Evolutionary conservation across 1,140 invertebrate species (phyloP).

Genomic region (Drosophila mauritiana): DNA sequence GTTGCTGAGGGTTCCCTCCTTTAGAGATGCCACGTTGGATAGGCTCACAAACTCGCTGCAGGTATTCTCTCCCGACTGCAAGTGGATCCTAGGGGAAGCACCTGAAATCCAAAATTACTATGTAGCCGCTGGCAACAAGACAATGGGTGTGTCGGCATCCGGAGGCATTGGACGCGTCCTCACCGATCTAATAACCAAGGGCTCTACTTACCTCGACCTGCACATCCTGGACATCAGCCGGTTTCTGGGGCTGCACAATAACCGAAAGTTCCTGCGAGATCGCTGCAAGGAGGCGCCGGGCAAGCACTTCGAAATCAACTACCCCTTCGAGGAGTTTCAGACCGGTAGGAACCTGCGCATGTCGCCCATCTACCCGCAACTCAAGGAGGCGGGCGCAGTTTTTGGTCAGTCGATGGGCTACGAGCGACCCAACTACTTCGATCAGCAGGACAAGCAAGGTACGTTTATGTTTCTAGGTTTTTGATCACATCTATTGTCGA

Average conservation of each 20-base stretch:
- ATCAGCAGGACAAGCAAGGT: slow-evolving; percentile 86
- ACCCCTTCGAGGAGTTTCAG: slow-evolving; percentile 94
- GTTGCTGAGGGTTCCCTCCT: slow-evolving; percentile 91
- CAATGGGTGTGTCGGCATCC: slow-evolving; percentile 95
- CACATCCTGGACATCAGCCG: slow-evolving; percentile 96
- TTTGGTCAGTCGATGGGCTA: slow-evolving; percentile 99
- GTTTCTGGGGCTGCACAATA: slow-evolving; percentile 98
- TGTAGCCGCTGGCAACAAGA: slow-evolving; percentile 98
- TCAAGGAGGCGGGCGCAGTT: slow-evolving; percentile 96
- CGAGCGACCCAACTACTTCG: slow-evolving; percentile 97
- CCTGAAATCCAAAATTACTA: slow-evolving; percentile 98
- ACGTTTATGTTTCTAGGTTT: too few species aligned
- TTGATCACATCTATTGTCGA: too few species aligned
- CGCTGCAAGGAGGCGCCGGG: slow-evolving; percentile 97
- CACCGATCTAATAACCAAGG: slow-evolving; percentile 95
- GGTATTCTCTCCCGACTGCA: slow-evolving; percentile 96
- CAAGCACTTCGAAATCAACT: slow-evolving; percentile 93
- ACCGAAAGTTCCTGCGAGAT: slow-evolving; percentile 96
- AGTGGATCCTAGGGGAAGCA: slow-evolving; percentile 96
- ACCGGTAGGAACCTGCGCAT: slow-evolving; percentile 96
- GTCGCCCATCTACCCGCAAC: slow-evolving; percentile 97
- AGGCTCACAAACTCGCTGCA: slow-evolving; percentile 95
- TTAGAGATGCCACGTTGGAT: slow-evolving; percentile 90
- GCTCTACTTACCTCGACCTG: slow-evolving; percentile 92
- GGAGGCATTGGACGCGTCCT: slow-evolving; percentile 96